These are phyloP conservation scores for Vulpes vulpes DNA, from an alignment of 2,113 vertebrate genomes.

Conservation along the genomic window DNA sequence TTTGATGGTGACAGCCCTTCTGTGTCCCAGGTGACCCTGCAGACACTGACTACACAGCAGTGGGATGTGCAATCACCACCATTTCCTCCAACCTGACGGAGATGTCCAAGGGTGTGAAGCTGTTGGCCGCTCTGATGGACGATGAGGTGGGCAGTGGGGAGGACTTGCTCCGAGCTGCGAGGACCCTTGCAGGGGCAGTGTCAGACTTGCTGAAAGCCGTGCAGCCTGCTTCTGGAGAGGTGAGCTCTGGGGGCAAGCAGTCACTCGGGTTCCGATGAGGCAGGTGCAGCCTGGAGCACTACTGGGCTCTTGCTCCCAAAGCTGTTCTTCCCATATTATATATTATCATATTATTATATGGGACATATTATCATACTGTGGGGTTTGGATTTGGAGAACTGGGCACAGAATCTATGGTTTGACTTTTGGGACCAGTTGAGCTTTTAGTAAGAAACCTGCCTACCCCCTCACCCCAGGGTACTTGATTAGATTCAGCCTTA, in stretches of 20 bases:
- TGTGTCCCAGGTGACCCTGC: constrained; percentile 93
- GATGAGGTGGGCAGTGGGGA: constrained; percentile 97
- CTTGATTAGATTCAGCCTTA: not conserved
- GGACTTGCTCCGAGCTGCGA: constrained; percentile 96
- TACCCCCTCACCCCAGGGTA: not conserved
- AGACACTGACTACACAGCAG: constrained; percentile 98
- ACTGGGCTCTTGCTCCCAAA: not conserved
- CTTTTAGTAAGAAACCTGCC: not conserved
- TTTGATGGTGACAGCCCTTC: not conserved
- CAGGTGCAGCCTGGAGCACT: not conserved
- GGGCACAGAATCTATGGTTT: not conserved
- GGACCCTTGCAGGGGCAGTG: constrained; percentile 95
- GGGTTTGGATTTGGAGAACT: not conserved
- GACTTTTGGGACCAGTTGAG: not conserved
- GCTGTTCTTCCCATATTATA: not conserved
- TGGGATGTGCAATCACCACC: constrained; percentile 99
- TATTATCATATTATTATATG: too few relatives aligned
- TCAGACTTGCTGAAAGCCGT: constrained; percentile 97
- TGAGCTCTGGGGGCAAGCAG: constrained; percentile 76
- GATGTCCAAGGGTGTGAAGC: constrained; percentile 98
- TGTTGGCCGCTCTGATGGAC: constrained; percentile 97
- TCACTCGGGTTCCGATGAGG: not conserved
- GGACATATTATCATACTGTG: rapidly evolving
- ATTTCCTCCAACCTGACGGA: constrained; percentile 99
- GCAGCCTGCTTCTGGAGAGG: constrained; percentile 97